These are phyloP conservation scores for Enteromius anoplus DNA, from an alignment of 2,797 vertebrate genomes.

Conservation along the genomic window DNA sequence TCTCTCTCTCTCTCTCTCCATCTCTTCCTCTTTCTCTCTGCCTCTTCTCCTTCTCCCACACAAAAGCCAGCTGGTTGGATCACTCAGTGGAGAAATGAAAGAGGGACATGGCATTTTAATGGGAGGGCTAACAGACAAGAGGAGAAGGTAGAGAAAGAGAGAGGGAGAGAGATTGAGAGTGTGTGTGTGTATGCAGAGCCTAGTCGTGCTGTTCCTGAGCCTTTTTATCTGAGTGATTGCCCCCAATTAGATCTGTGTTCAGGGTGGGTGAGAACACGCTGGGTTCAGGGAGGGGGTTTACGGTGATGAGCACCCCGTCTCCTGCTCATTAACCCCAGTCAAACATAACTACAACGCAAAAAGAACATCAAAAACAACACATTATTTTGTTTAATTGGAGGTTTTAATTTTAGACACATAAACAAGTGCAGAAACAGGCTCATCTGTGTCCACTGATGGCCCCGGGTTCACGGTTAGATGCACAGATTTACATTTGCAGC, in stretches of 20 bases:
- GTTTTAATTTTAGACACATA: slow-evolving; percentile 58
- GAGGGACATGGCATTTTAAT: slow-evolving; percentile 89
- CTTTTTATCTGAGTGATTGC: slow-evolving; percentile 85
- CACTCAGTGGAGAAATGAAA: slow-evolving; percentile 83
- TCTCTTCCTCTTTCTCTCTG: slow-evolving; percentile 60
- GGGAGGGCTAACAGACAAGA: slow-evolving; percentile 73
- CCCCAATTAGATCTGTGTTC: slow-evolving; percentile 91
- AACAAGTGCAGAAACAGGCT: slow-evolving; percentile 59
- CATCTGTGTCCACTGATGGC: slow-evolving; percentile 50
- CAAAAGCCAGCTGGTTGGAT: slow-evolving; percentile 71
- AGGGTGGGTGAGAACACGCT: slow-evolving; percentile 72
- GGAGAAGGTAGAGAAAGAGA: slow-evolving; percentile 7
- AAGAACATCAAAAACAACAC: slow-evolving; percentile 49
- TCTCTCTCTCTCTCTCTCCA: slow-evolving; percentile 38
- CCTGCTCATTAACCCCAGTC: slow-evolving; percentile 50
- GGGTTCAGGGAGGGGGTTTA: slow-evolving; percentile 59
- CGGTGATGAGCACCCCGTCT: slow-evolving; percentile 43
- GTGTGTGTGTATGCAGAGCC: slow-evolving; percentile 8
- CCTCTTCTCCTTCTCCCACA: slow-evolving; percentile 61
- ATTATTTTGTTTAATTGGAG: slow-evolving; percentile 43
- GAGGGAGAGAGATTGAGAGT: not conserved
- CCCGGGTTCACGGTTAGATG: not conserved
- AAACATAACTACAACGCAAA: slow-evolving; percentile 34
- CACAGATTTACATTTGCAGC: not conserved
- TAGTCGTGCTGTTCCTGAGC: slow-evolving; percentile 75